Base-by-base conservation (phyloP, 92 coral and sea anemone genomes). In the Parazoanthus atlanticus region DNA sequence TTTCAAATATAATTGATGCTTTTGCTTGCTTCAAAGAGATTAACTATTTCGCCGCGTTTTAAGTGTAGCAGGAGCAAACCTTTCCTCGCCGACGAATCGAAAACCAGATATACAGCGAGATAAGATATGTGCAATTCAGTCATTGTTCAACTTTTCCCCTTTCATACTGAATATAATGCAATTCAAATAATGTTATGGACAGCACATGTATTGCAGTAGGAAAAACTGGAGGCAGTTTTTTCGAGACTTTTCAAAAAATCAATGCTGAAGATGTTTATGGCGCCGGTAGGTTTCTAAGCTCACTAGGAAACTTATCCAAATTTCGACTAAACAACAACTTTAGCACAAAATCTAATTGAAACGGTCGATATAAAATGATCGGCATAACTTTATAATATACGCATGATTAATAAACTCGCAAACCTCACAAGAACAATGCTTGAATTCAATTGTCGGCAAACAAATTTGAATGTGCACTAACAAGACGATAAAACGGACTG, bases 401-500 rank as follows among this genome's bases (percentile, higher is more conserved):
- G 49, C 75, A 47, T 72, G 66, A 88, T 56, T 73, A 80, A 84
- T 84, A 80, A 46, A 65, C 47, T 49, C 88, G 46, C 78, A 88
- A 81, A 41, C 73, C 81, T 81, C 54, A 13, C 88, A 32, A 33
- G 67, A 85, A 91, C 93, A 88, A 84, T 88, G 81, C 89, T 29
- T 85, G 86, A 79, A 78, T 88, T 78, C 89, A 91, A 91, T 86
- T 79, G 89, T 84, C 73, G 38, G 69, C 84, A 73, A 76, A 84
- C 86, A 89, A 80, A 88, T 49, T 84, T 91, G 86, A 91, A 89
- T 84, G 77, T 70, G 87, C 78, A 84, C 38, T 29, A 70, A 84
- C 56, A 30, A 84, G 23, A 69, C 77, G 71, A 41, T 21, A 43
- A 38, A 77, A 77, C 64, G 29, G 30, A 28, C 21, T 23, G 56